Base-by-base conservation (phyloP, 2,888 invertebrate genomes). In the Polyommatus iphigenia region DNA sequence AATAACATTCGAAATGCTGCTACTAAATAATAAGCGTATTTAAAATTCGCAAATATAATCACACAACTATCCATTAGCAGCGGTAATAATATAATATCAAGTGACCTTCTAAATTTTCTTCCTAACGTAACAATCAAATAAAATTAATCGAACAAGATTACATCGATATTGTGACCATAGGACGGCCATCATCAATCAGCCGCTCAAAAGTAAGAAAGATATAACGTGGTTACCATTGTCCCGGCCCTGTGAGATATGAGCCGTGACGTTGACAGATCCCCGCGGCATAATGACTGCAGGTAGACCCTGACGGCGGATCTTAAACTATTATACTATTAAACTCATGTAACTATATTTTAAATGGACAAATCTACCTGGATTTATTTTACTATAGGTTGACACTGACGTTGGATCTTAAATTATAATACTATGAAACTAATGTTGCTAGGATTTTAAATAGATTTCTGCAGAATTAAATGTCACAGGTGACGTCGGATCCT, bases 161-260 rank as follows among this genome's bases (percentile, higher is more conserved):
- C 32, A 67, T 67, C 32, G 57, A 76, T 76, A 62, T 36, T 62
- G 36, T 62, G n/a, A 18, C 57, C 36, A 59, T 76, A 15, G 41
- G 41, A 36, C 76, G 79, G 72, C 79, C 79, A 86, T 87, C 85
- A 92, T 92, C 90, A 87, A 91, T 92, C 92, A 91, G 85, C 83
- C 86, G 85, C 87, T 89, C 86, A 88, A 90, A 92, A 90, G 89
- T 90, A 85, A 85, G 86, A 84, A 87, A 89, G 89, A 90, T 90
- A 91, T 92, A 92, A 91, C 89, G 89, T 91, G 92, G 91, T 93
- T 90, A 91, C 91, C 86, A 91, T 92, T 93, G 93, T 93, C 89
- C 90, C 86, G 50, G 24, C 82, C 82, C 87, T 89, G 91, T 93
- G 92, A 93, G 92, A 93, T 92, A 93, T 93, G 92, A 92, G 88